A percentile compares a stretch with the other conserved stretches of the same genome.
These are phyloP conservation scores for Sebastes schlegelii DNA, from an alignment of 2,113 vertebrate genomes.

Conservation along the genomic window DNA sequence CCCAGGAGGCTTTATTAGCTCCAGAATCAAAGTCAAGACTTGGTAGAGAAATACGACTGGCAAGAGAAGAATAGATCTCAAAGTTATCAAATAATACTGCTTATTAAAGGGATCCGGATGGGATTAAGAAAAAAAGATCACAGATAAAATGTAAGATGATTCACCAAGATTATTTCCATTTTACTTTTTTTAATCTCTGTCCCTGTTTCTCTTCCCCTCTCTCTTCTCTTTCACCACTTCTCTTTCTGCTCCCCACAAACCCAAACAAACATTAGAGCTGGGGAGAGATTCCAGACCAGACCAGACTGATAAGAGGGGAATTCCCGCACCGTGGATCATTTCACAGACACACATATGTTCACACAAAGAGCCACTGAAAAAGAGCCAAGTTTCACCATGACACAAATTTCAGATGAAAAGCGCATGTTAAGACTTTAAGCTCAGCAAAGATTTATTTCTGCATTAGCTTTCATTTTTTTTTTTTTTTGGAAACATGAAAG, in stretches of 20 bases:
- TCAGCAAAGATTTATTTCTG: constrained; percentile 50
- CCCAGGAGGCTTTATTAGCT: constrained; percentile 51
- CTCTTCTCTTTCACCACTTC: constrained; percentile 44
- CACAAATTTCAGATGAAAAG: constrained; percentile 51
- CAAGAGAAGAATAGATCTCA: constrained; percentile 2
- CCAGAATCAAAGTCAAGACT: constrained; percentile 39
- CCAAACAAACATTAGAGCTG: constrained; percentile 68
- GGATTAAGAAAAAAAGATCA: background rate
- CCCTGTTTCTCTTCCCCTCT: constrained; percentile 52
- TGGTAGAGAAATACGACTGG: constrained; percentile 15
- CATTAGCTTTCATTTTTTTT: constrained; percentile 45
- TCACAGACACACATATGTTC: constrained; percentile 7
- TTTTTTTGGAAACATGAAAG: constrained; percentile 31
- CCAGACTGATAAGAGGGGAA: constrained; percentile 69
- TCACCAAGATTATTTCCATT: background rate
- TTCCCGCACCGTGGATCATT: constrained; percentile 67
- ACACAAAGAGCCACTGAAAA: background rate
- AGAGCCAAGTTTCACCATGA: constrained; percentile 28
- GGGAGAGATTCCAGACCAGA: constrained; percentile 67
- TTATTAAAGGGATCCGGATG: constrained; percentile 2
- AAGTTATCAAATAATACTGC: background rate
- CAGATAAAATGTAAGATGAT: background rate
- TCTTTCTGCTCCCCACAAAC: constrained; percentile 58
- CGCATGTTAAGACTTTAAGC: constrained; percentile 30
- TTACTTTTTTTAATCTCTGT: constrained; percentile 8